These are phyloP conservation scores for Tortrix viridana DNA, from an alignment of 2,888 invertebrate species.

Conservation along the genomic window DNA sequence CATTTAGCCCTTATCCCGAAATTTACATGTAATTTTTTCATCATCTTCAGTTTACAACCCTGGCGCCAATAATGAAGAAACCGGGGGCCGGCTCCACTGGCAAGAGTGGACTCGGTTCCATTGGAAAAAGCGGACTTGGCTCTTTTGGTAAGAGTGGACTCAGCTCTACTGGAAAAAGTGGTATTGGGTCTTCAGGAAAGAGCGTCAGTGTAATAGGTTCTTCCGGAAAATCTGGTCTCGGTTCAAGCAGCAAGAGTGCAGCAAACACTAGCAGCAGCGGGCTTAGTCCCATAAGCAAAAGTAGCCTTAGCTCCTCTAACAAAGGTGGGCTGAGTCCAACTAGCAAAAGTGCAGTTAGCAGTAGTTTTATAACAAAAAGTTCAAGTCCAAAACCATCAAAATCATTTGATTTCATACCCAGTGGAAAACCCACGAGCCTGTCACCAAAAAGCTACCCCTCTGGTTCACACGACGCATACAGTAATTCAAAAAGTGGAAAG, in stretches of 20 bases:
- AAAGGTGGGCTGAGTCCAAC: constrained; percentile 13
- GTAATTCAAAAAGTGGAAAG: constrained; percentile 57
- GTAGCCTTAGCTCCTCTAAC: constrained; percentile 50
- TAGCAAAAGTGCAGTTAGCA: constrained; percentile 16
- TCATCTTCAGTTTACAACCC: constrained; percentile 31
- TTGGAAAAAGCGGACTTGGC: constrained; percentile 60
- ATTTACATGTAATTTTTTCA: background rate
- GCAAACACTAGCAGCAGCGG: background rate
- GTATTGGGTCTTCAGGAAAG: constrained; percentile 25
- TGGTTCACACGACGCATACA: constrained; percentile 44
- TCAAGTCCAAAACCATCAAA: constrained; percentile 29
- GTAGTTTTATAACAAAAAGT: constrained; percentile 16
- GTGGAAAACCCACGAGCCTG: constrained; percentile 33
- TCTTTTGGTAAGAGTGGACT: constrained; percentile 40
- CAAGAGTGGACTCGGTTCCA: constrained; percentile 60
- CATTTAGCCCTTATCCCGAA: background rate
- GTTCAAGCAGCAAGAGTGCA: constrained; percentile 35
- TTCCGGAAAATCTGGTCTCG: constrained; percentile 50
- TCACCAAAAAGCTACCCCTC: constrained; percentile 52
- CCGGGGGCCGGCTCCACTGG: constrained; percentile 53
- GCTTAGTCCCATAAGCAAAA: constrained; percentile 45
- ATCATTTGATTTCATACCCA: constrained; percentile 30
- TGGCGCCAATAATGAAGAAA: constrained; percentile 67
- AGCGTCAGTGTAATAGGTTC: constrained; percentile 9
- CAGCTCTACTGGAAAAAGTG: constrained; percentile 17